These are phyloP conservation scores for Poecile atricapillus DNA, from an alignment of 2,113 vertebrate species.

Conservation along the genomic window DNA sequence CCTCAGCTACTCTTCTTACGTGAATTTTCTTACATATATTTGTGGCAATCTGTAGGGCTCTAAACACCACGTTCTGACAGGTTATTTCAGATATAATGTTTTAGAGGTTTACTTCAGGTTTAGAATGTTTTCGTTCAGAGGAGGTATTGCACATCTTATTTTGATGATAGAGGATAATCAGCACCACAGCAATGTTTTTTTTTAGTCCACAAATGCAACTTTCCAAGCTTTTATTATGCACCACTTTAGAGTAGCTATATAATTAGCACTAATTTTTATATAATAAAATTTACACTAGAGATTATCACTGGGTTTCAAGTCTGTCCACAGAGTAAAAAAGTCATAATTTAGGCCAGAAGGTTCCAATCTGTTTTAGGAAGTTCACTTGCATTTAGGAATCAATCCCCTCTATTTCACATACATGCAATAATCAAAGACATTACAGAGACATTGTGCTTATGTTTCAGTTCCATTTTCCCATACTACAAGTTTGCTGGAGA, in stretches of 20 bases:
- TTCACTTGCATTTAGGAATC: background rate
- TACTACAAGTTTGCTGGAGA: background rate
- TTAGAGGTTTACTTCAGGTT: background rate
- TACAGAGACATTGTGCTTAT: background rate
- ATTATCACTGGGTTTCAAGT: background rate
- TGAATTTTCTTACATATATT: background rate
- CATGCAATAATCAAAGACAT: background rate
- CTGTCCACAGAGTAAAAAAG: background rate
- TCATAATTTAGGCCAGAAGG: background rate
- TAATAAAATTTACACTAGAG: background rate
- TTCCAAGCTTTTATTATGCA: background rate
- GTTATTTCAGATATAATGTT: background rate
- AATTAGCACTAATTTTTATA: background rate
- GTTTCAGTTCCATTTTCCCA: background rate
- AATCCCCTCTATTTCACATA: background rate
- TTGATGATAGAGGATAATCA: background rate
- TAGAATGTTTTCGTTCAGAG: background rate
- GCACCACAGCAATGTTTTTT: background rate
- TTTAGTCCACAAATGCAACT: background rate
- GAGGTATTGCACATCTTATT: background rate
- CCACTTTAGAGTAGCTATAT: background rate
- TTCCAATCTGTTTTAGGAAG: background rate
- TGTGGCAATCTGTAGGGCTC: background rate
- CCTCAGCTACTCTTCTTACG: background rate
- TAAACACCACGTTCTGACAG: background rate